Evolutionary conservation across 2,113 vertebrate genomes (phyloP).

Genomic region (Semnornis frantzii): DNA sequence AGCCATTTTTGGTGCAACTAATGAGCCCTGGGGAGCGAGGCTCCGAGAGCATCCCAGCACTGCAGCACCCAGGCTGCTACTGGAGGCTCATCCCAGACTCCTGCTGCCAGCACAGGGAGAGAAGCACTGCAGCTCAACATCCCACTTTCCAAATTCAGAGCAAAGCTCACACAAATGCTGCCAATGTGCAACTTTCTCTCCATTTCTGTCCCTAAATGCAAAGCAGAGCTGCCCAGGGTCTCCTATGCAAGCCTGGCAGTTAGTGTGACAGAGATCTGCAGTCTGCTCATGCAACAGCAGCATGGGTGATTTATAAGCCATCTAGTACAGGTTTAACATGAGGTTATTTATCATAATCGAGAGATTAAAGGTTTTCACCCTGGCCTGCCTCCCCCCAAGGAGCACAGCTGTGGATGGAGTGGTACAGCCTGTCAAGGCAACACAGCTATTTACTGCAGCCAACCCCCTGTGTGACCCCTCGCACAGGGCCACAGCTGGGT

Average conservation of each 20-base stretch:
- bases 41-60: neutral
- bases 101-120: fast-evolving
- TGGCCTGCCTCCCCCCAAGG: neutral
- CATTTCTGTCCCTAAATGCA: neutral
- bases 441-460: fast-evolving
- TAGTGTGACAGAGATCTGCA: neutral
- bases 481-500: fast-evolving
- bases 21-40: neutral
- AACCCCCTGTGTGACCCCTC: neutral
- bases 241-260: neutral
- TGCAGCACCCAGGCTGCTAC: neutral
- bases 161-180: neutral
- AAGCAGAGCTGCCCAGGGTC: neutral
- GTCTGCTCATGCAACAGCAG: neutral
- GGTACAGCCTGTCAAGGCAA: neutral
- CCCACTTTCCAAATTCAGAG: neutral
- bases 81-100: neutral
- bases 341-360: constrained; percentile 23
- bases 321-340: neutral
- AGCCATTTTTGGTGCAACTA: neutral
- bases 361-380: constrained; percentile 19
- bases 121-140: fast-evolving
- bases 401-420: neutral
- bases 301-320: neutral
- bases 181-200: neutral